Evolutionary conservation across 1,140 invertebrate species (phyloP).

Genomic region (Cryptotermes secundus): DNA sequence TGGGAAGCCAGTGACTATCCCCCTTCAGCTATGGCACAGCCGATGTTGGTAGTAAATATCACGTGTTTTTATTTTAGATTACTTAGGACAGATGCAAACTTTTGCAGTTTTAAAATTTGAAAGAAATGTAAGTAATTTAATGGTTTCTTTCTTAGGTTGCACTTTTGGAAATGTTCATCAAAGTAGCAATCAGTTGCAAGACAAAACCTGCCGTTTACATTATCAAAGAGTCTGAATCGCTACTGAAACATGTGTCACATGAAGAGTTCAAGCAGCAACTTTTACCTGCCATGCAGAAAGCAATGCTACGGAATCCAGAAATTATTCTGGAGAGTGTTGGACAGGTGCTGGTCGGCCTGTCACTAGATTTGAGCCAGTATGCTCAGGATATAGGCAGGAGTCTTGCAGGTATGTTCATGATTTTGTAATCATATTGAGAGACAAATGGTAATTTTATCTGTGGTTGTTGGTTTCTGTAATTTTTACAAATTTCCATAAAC

Average conservation of each 20-base stretch:
- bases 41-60: too few relatives aligned
- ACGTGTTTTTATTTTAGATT: too few relatives aligned
- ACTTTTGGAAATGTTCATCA: slow-evolving; percentile 74
- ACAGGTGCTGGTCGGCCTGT: slow-evolving; percentile 67
- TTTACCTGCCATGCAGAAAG: slow-evolving; percentile 84
- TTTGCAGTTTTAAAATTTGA: neutral
- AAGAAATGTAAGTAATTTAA: neutral
- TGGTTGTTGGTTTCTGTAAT: too few relatives aligned
- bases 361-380: slow-evolving; percentile 77
- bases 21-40: too few relatives aligned
- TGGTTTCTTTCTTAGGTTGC: slow-evolving; percentile 51
- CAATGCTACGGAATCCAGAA: slow-evolving; percentile 92
- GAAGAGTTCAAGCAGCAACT: slow-evolving; percentile 75
- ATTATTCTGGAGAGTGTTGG: slow-evolving; percentile 80
- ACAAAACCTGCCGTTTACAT: slow-evolving; percentile 67
- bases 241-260: slow-evolving; percentile 64
- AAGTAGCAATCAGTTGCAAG: slow-evolving; percentile 79
- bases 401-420: slow-evolving; percentile 61
- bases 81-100: too few relatives aligned
- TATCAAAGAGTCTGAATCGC: slow-evolving; percentile 61
- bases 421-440: neutral
- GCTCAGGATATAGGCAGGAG: slow-evolving; percentile 79
- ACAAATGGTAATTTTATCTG: too few relatives aligned
- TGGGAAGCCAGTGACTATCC: too few relatives aligned
- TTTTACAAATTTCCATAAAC: too few relatives aligned